Base-by-base conservation (phyloP, 2,888 invertebrate genomes). In the Eucera pruinosa region DNA sequence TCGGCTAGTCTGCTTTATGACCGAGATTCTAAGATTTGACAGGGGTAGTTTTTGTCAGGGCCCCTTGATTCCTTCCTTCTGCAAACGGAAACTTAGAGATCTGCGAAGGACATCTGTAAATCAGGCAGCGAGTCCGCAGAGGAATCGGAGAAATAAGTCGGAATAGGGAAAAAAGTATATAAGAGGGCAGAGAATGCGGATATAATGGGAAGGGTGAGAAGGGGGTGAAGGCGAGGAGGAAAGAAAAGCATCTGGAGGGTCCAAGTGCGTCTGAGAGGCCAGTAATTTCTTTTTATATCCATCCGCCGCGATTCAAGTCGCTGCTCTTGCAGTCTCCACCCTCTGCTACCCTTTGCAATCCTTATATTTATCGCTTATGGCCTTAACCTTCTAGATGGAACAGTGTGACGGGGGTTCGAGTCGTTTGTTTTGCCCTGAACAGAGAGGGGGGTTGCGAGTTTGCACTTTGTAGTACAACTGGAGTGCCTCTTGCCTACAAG, bases 201-300 rank as follows among this genome's bases (percentile, higher is more conserved):
- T 50, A 45, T 74, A 74, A 74, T 58, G 50, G 52, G 55, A 9
- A 18, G 39, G 23, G 58, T 13, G n/a, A 36, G 27, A n/a, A 18
- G 4, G 33, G 20, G 58, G 45, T 13, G 25, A 27, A 15, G 11
- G 18, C 6, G 20, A n/a, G n/a, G 33, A 2, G 39, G 36, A 60
- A 65, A 33, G 52, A 57, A 68, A 55, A 61, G 73, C 52, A 61
- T 30, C 39, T 45, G 62, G 66, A 48, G 62, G 73, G 57, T 71
- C 73, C 80, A 78, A 84, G 86, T 81, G 82, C 85, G 81, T 85
- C 84, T 86, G 86, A 85, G 84, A 82, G 86, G 80, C 83, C 78
- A 79, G 89, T 87, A 86, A 89, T 89, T 88, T 89, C 86, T 86
- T 87, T 89, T 89, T 87, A 88, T 89, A 84, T 84, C 86, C 83